These are phyloP conservation scores for Hafferia zeledoni DNA, from an alignment of 2,797 vertebrate species.

Conservation along the genomic window DNA sequence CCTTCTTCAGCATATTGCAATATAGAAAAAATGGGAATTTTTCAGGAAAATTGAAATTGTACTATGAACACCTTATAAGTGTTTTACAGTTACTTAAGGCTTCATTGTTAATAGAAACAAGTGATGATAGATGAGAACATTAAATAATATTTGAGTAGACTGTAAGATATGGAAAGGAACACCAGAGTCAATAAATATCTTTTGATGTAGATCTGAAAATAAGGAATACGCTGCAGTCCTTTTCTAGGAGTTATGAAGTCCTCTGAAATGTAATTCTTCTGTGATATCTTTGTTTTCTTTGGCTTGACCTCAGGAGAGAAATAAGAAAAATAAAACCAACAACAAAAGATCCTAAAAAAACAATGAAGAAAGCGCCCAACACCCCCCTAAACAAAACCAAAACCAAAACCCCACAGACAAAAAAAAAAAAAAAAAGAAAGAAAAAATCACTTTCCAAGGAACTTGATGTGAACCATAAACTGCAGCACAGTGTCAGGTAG, in stretches of 20 bases:
- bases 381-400: too few relatives aligned
- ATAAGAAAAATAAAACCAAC: not conserved
- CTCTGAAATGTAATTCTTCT: not conserved
- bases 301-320: not conserved
- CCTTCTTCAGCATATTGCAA: not conserved
- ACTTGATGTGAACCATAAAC: not conserved
- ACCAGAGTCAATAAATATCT: not conserved
- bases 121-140: accelerated
- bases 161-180: not conserved
- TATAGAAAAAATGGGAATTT: not conserved
- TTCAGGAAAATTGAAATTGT: not conserved
- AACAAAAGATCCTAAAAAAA: not conserved
- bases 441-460: not conserved
- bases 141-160: not conserved
- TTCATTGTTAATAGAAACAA: not conserved
- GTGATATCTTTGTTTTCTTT: not conserved
- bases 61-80: not conserved
- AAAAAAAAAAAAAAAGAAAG: not conserved
- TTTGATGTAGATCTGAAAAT: not conserved
- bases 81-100: not conserved
- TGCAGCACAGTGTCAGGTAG: not conserved
- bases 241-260: not conserved
- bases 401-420: not conserved
- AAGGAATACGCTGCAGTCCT: not conserved
- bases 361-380: too few relatives aligned